Evolutionary conservation across 2,888 invertebrate species (phyloP), one percentile per base, ranked within the genome.

Genomic region (Ichneumoninae sp.): DNA sequence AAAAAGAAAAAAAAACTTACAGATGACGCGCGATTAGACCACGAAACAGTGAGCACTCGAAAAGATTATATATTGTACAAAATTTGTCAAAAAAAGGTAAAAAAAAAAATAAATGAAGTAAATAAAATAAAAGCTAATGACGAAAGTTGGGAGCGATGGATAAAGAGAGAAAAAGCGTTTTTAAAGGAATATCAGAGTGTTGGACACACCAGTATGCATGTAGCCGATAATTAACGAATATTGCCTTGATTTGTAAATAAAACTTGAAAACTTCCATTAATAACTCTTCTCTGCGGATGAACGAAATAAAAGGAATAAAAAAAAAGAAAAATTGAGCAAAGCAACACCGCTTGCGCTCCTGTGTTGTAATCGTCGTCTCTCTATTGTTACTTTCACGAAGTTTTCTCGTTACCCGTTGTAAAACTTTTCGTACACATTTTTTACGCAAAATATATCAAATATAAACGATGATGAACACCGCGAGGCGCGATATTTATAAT

Each of bases 171-270:
- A 30, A 50, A 87, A 87, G 81, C 82, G 83, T 88, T 88, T 86
- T 85, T 86, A 86, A 87, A 80, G 87, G 87, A 89, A 87, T 88
- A 88, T 88, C 86, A 89, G 87, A 91, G 87, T 88, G 88, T 90
- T 88, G 89, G 88, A 88, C 87, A 85, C 74, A 81, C 82, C 81
- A 87, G 87, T 89, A 90, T 87, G 89, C 86, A 89, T 89, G 89
- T 89, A 88, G 88, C 90, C 86, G 68, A 88, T 89, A 88, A 91
- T 91, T 91, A 91, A 90, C 89, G 87, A 83, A 91, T 89, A 92
- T 91, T 93, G 94, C 93, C 93, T 93, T 93, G 92, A 93, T 92
- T 92, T 94, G 93, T 94, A 94, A 93, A 94, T 94, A 93, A 92
- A 90, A 89, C 87, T 88, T 89, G 80, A 88, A 78, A 90, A 92